Conservation (phyloP, 1,140 invertebrate genomes). For the Metopolophium dirhodum region DNA sequence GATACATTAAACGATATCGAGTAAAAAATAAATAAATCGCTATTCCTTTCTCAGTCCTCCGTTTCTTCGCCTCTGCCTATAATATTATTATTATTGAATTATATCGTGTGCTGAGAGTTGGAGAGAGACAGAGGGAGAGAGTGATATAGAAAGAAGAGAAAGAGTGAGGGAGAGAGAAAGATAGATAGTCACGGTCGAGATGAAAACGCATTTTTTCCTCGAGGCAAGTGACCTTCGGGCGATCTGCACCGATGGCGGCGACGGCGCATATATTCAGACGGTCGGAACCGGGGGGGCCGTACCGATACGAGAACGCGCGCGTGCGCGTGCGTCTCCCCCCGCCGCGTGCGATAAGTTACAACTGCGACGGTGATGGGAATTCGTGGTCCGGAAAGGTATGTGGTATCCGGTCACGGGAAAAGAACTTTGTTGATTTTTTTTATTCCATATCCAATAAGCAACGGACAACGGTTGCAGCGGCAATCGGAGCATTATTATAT, state of each 20-base stretch:
- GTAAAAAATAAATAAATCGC: conserved; percentile 8
- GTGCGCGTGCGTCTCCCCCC: neutral
- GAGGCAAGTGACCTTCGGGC: conserved; percentile 43
- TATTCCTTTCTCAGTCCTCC: neutral
- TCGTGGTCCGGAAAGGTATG: conserved; percentile 55
- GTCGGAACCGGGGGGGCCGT: conserved; percentile 33
- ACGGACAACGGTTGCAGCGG: neutral
- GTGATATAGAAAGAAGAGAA: neutral
- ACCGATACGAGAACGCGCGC: neutral
- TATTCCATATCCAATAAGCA: conserved; percentile 13
- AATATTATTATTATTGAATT: neutral
- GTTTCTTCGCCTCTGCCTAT: neutral
- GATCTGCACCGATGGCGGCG: conserved; percentile 12
- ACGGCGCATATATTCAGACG: neutral
- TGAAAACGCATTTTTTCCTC: conserved; percentile 47
- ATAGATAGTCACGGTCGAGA: conserved; percentile 40
- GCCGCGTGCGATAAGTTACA: neutral
- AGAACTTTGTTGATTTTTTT: conserved; percentile 42
- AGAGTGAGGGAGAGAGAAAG: neutral
- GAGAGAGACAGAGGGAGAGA: neutral
- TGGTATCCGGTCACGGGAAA: conserved; percentile 53
- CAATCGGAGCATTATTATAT: conserved; percentile 4
- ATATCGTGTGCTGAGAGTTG: neutral
- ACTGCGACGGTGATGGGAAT: neutral
- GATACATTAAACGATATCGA: neutral